Evolutionary conservation across 1,140 invertebrate genomes (phyloP), one percentile per base, ranked within the genome.

Genomic region (Tachypleus tridentatus): DNA sequence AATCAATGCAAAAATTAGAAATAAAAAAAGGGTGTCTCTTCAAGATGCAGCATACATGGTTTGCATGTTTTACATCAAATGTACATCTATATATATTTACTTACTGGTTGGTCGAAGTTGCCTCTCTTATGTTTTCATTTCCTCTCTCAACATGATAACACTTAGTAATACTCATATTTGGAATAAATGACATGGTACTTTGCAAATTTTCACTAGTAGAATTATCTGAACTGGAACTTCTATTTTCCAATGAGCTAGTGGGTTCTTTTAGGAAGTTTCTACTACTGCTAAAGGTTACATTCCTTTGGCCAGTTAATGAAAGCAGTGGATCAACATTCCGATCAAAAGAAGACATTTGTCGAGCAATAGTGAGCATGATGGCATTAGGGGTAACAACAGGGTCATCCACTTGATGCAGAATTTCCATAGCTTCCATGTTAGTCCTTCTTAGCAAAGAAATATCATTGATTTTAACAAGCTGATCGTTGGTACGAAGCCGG

Each of bases 361-460:
- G 80, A 0, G 91, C 91, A 57, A 95, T 85, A 3, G 86, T 89
- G 6, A 95, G 79, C 0, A 87, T 88, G 60, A 95, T 94, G 69
- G 88, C 86, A 57, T 90, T 90, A 11, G 86, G 88, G 52, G 87
- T 74, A 6, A 63, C 74, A 49, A 62, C 82, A 4, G 87, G 86
- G n/a, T 89, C 90, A 70, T 90, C 87, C 29, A 86, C 85, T 71
- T 89, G 87, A 48, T 93, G 82, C 56, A 98, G 77, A 0, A 89
- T 93, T 73, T 96, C 93, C 93, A 97, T 98, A 0, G 95, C 94
- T 72, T 92, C 88, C 1, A 87, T 86, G 78, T 99, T 98, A 3
- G 87, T 87, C 70, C 91, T 84, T 3, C 89, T 87, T 9, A 93
- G 79, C 51, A 99, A 77, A 5, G 90, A 89, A 29, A 93, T 85